Base-by-base conservation (phyloP, 2,113 vertebrate genomes). In the Oryzias javanicus region DNA sequence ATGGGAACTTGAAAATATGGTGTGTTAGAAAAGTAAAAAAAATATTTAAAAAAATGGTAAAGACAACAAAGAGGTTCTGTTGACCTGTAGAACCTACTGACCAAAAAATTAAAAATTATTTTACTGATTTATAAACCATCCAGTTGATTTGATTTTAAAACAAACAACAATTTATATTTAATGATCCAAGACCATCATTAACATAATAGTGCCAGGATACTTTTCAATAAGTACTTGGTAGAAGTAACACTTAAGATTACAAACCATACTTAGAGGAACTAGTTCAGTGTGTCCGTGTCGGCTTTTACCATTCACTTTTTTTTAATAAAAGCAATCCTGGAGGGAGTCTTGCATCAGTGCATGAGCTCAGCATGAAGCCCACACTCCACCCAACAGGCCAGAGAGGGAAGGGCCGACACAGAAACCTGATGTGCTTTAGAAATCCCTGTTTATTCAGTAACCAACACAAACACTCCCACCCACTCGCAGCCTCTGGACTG, bases 401-500 rank as follows among this genome's bases (percentile, higher is more conserved):
- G 49, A 27, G 71, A 74, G 54, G 51, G 64, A 57, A 27, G 55
- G 51, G 71, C 64, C 54, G 49, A 51, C 6, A 66, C 25, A 57
- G 10, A 65, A 55, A 66, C 47, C 52, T 69, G 67, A 48, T 48
- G 72, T 73, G 65, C 61, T 44, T 60, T 19, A 64, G 50, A 19
- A 16, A 59, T 62, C 42, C 18, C 3, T 89, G 84, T 89, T 86
- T 87, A 86, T 74, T 58, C 77, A 74, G 87, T 87, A 77, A 85
- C 88, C 55, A 89, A 86, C 82, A 86, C 80, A 88, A 88, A 88
- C 49, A 82, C 54, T 72, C 64, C 81, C 79, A 75, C 80, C 74
- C 78, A 71, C 77, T 68, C 67, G 49, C 67, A 55, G 79, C 69
- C 62, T 51, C 81, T 60, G 64, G 82, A 83, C 78, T 64, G 58